Base-by-base conservation (phyloP, 2,113 vertebrate species). In the Chrysochloris asiatica region DNA sequence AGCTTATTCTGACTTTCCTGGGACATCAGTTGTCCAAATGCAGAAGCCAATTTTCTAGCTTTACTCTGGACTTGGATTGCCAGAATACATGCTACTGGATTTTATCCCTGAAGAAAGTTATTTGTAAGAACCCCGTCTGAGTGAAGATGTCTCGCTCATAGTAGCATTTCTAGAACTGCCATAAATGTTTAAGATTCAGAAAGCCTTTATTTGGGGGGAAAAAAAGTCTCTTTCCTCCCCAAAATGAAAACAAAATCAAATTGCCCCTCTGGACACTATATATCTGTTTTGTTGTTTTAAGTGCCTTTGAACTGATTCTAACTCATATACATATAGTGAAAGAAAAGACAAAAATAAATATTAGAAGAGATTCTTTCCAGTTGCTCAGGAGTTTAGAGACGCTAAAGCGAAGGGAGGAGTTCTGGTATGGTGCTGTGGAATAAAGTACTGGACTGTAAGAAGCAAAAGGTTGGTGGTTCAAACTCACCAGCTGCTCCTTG, bases 161-260 rank as follows among this genome's bases (percentile, higher is more conserved):
- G 41, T 13, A 54, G 28, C 5, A 54, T 67, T 93, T 65, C 65
- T 73, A 50, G 11, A 36, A 22, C 22, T 80, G 16, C 76, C 38
- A 83, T 76, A 86, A 54, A 75, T 11, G 13, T 61, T 67, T 73
- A 67, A 75, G 12, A 73, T 50, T 50, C 26, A 83, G 38, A 61
- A 88, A 83, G 8, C 86, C 52, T 89, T n/a, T n/a, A 76, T 71
- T 80, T 77, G 36, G 21, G 6, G 3, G 14, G 9, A 21, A 0
- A 14, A n/a, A 67, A 54, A 28, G n/a, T 14, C 17, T 72, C 50
- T 67, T 47, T 2, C 48, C 26, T 78, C 33, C 30, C 26, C 47
- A 13, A 48, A 71, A 52, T 67, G 50, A 91, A 89, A 76, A 69
- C 38, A 76, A 80, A 69, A 80, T 50, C 12, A 78, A 88, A 89